Evolutionary conservation across 2,113 vertebrate species (phyloP).

Genomic region (Hippotragus niger): DNA sequence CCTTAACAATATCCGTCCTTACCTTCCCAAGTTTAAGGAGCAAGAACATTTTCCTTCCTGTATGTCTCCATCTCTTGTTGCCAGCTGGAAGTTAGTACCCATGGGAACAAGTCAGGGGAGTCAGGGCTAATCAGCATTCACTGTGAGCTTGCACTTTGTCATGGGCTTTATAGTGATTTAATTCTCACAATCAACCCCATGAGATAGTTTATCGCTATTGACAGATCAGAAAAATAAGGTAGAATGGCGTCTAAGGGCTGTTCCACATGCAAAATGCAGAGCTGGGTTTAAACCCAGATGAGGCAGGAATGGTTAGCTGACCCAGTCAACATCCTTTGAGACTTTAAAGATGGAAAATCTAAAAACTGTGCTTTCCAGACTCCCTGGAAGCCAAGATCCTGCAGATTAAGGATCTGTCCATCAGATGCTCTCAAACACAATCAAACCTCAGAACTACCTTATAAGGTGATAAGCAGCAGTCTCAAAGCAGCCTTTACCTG

Average conservation of each 20-base stretch:
- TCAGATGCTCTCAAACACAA: too few species aligned
- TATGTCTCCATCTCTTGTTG: not conserved
- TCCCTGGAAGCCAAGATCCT: not conserved
- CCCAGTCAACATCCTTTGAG: not conserved
- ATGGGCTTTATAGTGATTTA: not conserved
- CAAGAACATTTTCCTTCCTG: not conserved
- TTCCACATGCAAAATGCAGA: not conserved
- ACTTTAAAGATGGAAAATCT: not conserved
- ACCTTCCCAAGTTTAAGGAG: not conserved
- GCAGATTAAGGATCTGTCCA: not conserved
- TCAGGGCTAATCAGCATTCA: not conserved
- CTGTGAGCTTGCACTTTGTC: not conserved
- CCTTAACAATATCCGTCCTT: not conserved
- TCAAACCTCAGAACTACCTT: not conserved
- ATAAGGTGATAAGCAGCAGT: not conserved
- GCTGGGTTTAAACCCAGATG: not conserved
- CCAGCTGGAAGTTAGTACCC: not conserved
- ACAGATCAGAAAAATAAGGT: not conserved
- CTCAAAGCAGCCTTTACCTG: not conserved
- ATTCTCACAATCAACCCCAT: accelerated
- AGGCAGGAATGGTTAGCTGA: too few species aligned
- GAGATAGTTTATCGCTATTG: too few species aligned
- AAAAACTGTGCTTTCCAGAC: too few species aligned
- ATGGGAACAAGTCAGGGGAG: not conserved
- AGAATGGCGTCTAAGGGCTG: not conserved